These are phyloP conservation scores for Schlechtendalia chinensis DNA, from an alignment of 1,140 invertebrate species.

Conservation along the genomic window DNA sequence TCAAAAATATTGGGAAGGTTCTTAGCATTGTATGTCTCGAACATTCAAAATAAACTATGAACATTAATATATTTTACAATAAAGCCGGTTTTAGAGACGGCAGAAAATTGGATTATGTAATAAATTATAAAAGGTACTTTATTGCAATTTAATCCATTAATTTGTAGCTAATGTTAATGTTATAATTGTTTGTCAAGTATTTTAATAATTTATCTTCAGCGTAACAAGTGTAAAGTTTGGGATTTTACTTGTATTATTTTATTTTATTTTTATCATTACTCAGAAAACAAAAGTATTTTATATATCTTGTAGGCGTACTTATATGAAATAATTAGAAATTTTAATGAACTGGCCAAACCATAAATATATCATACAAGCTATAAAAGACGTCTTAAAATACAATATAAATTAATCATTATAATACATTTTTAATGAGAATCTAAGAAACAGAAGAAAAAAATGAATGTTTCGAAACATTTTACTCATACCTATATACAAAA, in stretches of 20 bases:
- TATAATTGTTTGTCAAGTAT: not conserved
- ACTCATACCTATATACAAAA: not conserved
- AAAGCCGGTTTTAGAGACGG: not conserved
- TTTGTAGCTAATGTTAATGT: not conserved
- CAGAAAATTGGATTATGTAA: not conserved
- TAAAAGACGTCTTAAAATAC: not conserved
- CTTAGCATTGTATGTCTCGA: not conserved
- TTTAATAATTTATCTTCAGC: not conserved
- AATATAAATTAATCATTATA: constrained; percentile 9
- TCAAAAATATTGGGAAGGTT: not conserved
- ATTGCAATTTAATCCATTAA: too few species aligned
- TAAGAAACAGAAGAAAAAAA: too few species aligned
- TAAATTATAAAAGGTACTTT: too few species aligned
- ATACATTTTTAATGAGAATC: too few species aligned
- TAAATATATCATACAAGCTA: not conserved
- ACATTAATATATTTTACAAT: not conserved
- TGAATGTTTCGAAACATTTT: not conserved
- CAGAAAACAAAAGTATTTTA: not conserved
- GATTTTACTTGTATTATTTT: not conserved
- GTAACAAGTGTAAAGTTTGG: not conserved
- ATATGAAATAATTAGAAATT: not conserved
- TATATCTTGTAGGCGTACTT: not conserved
- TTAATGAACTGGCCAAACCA: not conserved
- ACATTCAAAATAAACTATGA: not conserved
- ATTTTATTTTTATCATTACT: not conserved